phyloP scores from a whole-genome alignment of 2,113 vertebrate genomes.

The Cyanoramphus novaezelandiae region DNA sequence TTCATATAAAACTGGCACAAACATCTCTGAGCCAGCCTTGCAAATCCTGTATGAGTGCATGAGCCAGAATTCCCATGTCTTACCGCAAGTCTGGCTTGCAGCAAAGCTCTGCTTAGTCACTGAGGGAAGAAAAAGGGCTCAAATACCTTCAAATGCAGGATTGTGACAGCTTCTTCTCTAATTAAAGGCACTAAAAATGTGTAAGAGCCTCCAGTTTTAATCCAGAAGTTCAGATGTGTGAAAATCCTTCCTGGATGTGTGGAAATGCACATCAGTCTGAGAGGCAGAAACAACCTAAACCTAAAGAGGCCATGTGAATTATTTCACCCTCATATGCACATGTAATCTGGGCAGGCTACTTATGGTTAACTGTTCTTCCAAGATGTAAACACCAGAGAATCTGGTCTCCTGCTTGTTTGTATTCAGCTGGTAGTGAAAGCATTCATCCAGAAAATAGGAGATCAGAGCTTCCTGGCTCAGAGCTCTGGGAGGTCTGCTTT shows the following conservation, averaged over 20 bases:
- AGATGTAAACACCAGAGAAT: not conserved
- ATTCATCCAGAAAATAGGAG: not conserved
- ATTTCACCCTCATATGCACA: not conserved
- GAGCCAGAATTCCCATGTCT: not conserved
- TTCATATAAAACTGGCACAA: not conserved
- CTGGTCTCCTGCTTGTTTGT: conserved; percentile 8
- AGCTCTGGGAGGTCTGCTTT: not conserved
- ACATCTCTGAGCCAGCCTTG: not conserved
- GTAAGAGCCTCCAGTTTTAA: not conserved
- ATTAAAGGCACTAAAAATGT: not conserved
- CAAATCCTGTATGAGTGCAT: not conserved
- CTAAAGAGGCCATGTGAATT: not conserved
- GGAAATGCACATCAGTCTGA: not conserved
- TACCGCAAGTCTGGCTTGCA: not conserved
- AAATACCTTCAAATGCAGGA: not conserved
- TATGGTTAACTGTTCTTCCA: not conserved
- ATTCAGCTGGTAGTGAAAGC: not conserved
- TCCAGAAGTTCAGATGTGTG: not conserved
- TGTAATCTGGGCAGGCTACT: not conserved
- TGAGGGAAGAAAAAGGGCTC: not conserved
- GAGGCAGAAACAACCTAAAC: not conserved
- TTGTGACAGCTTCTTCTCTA: not conserved
- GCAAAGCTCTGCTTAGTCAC: not conserved
- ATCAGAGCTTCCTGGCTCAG: not conserved
- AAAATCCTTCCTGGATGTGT: not conserved